Evolutionary conservation across 1,140 invertebrate genomes (phyloP).

Genomic region (Psilanteris sp.): DNA sequence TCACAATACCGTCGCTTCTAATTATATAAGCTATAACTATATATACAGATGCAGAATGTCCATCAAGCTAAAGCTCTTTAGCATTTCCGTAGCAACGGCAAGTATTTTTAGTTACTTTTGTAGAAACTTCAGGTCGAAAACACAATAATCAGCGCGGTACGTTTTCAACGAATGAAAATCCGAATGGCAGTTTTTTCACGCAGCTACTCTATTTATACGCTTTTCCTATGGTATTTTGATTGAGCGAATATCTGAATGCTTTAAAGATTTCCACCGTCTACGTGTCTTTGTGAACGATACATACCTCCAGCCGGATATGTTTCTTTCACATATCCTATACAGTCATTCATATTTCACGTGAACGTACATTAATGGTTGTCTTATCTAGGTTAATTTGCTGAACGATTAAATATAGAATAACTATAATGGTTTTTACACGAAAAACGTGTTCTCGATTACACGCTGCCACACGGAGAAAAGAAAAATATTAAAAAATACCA

Average conservation of each 20-base stretch:
- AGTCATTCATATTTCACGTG: conserved; percentile 36
- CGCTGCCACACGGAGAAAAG: no score
- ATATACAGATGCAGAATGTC: no score
- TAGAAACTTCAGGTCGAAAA: no score
- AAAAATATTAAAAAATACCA: no score
- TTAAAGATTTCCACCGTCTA: conserved; percentile 31
- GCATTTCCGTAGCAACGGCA: no score
- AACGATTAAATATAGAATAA: conserved; percentile 17
- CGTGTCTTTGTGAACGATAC: conserved; percentile 24
- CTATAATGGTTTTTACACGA: conserved; percentile 4
- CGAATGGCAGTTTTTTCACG: no score
- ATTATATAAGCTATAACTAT: no score
- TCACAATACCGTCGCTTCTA: no score
- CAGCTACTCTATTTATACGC: conserved; percentile 6
- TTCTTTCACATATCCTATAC: conserved; percentile 22
- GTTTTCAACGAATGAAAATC: no score
- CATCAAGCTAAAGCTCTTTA: no score
- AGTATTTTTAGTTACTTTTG: no score
- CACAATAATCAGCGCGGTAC: no score
- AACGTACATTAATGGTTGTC: conserved; percentile 8
- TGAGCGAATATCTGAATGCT: conserved; percentile 24
- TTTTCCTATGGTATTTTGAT: conserved; percentile 20
- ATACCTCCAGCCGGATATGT: conserved; percentile 43
- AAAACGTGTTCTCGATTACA: conserved; percentile 1
- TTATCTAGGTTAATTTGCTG: conserved; percentile 39